Percentiles rank a stretch among this genome's conserved stretches.
Conservation (phyloP, 2,888 invertebrate genomes). For the Taenaris catops region DNA sequence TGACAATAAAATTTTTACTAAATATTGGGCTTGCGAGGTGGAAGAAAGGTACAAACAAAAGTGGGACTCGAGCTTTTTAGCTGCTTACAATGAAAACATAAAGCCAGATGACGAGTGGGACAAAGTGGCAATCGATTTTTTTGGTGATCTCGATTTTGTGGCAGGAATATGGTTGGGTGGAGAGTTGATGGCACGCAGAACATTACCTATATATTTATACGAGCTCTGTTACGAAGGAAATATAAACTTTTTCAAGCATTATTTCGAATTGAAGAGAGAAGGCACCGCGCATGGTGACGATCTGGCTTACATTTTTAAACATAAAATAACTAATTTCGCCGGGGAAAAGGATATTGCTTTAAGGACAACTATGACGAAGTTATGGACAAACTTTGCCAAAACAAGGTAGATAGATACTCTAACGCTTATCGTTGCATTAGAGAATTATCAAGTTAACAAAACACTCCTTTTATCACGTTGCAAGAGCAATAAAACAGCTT, state of each 20-base stretch:
- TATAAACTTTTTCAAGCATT: constrained; percentile 31
- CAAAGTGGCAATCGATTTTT: constrained; percentile 37
- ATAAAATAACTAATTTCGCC: constrained; percentile 15
- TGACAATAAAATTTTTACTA: constrained; percentile 31
- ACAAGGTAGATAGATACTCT: constrained; percentile 43
- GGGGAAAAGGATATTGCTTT: constrained; percentile 23
- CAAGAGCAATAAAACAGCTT: too few species aligned
- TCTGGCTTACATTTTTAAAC: constrained; percentile 24
- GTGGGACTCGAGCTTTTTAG: constrained; percentile 26
- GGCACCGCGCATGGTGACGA: constrained; percentile 44
- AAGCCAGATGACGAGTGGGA: constrained; percentile 27
- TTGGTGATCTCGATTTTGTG: constrained; percentile 41
- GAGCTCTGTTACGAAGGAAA: constrained; percentile 43
- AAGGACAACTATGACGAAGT: constrained; percentile 31
- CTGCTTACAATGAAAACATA: constrained; percentile 23
- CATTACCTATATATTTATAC: constrained; percentile 37
- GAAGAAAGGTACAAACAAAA: constrained; percentile 24
- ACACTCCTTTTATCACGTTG: too few species aligned
- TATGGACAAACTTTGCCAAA: constrained; percentile 52
- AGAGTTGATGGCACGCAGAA: constrained; percentile 28
- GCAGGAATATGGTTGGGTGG: constrained; percentile 37
- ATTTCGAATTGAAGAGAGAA: constrained; percentile 28
- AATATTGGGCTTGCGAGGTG: constrained; percentile 32
- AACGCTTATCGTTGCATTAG: too few species aligned
- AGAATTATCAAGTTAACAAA: too few species aligned